These are phyloP conservation scores for Rotaria sp. DNA, from an alignment of 2,888 invertebrate species.

Conservation along the genomic window DNA sequence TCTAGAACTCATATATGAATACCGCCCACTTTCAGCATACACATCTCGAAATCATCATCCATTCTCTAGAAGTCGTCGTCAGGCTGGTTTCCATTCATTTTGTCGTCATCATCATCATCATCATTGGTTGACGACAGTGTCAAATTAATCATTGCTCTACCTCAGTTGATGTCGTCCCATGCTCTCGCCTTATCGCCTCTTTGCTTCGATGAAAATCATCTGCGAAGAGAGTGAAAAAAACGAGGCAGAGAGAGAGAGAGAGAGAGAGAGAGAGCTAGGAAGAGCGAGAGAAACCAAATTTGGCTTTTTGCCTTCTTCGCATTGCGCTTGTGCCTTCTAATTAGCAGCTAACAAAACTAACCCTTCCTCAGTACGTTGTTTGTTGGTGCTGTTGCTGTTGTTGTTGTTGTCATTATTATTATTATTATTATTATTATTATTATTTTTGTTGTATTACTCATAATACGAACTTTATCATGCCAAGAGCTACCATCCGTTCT, in stretches of 20 bases:
- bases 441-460: background rate
- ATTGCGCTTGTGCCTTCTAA: background rate
- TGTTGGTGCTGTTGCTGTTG: background rate
- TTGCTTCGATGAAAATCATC: background rate
- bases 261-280: background rate
- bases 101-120: background rate
- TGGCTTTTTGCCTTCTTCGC: background rate
- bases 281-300: background rate
- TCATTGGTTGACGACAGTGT: background rate
- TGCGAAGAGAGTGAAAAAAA: background rate
- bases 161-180: background rate
- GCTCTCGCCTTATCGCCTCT: background rate
- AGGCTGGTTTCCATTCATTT: slow-evolving; percentile 9
- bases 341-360: slow-evolving; percentile 9
- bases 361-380: background rate
- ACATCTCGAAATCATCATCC: background rate
- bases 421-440: background rate
- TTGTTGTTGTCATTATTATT: too few species aligned
- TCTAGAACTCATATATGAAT: background rate
- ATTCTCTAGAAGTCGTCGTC: background rate
- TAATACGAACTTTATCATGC: slow-evolving; percentile 3
- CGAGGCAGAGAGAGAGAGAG: background rate
- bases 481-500: background rate
- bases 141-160: slow-evolving; percentile 10
- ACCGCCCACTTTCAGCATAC: background rate